These are phyloP conservation scores for Drosophila imparisetae DNA, from an alignment of 2,888 invertebrate species.

Conservation along the genomic window DNA sequence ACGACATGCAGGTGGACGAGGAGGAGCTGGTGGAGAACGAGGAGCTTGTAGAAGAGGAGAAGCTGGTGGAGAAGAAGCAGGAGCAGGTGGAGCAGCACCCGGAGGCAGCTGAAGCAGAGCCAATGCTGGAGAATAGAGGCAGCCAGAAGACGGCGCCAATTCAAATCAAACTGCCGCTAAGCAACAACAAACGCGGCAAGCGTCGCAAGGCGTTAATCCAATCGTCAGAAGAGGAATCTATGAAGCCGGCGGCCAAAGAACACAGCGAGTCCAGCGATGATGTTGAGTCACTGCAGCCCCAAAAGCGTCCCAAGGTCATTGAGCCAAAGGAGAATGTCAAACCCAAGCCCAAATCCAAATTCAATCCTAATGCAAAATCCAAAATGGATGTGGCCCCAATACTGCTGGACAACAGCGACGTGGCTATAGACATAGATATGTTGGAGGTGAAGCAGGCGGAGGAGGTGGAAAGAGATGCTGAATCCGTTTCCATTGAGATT, in stretches of 20 bases:
- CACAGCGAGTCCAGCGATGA: slow-evolving; percentile 75
- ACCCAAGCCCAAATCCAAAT: neutral
- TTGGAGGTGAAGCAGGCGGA: slow-evolving; percentile 10
- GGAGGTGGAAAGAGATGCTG: neutral
- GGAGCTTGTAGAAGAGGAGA: slow-evolving; percentile 6
- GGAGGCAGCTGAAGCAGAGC: neutral
- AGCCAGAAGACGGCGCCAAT: slow-evolving; percentile 29
- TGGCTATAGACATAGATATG: slow-evolving; percentile 47
- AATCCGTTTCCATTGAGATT: neutral
- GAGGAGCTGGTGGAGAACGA: neutral
- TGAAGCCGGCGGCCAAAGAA: slow-evolving; percentile 1
- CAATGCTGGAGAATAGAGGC: slow-evolving; percentile 1
- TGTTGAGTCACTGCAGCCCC: slow-evolving; percentile 71
- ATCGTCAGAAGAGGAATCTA: neutral
- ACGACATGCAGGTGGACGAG: slow-evolving; percentile 1
- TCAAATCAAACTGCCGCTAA: slow-evolving; percentile 80
- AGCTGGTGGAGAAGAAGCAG: neutral
- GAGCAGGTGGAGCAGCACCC: neutral
- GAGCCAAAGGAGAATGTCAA: neutral
- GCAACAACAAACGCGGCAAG: slow-evolving; percentile 68
- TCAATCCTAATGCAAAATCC: neutral
- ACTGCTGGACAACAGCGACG: slow-evolving; percentile 43
- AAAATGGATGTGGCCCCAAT: slow-evolving; percentile 1
- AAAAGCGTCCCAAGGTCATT: slow-evolving; percentile 69
- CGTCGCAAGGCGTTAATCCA: slow-evolving; percentile 64